Evolutionary conservation across 2,888 invertebrate genomes (phyloP), one percentile per base, ranked within the genome.

Genomic region (Drosophila aldrichi): DNA sequence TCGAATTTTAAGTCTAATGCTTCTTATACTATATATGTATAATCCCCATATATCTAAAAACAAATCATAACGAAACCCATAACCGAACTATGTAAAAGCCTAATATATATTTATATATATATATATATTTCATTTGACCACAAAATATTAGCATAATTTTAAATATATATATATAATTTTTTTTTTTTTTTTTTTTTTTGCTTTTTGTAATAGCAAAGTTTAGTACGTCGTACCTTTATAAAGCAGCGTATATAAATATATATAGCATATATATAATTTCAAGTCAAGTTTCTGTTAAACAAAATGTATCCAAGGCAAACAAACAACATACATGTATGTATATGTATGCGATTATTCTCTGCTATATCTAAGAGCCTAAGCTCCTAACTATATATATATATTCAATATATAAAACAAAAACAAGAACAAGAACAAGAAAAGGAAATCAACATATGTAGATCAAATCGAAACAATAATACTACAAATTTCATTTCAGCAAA

Each of bases 161-260:
- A 25, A 34, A 57, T 14, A 56, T 32, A 29, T 36, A 34, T 43
- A 32, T 14, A 16, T 18, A 18, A 22, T 51, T 18, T 52, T 46
- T 62, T 68, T 62, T 18, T 52, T 46, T 58, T 62, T 62, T 25
- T 25, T 25, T 18, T 18, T 52, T 46, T 62, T 68, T 62, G 32
- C 46, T 62, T 57, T 52, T 52, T 52, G 29, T 67, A 20, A 56
- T 57, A 74, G 70, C 57, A 61, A 58, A 67, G 51, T 65, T 71
- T 75, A 68, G 75, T 76, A 76, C 76, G 58, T 64, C 56, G 76
- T 76, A 76, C 76, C 76, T 76, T 73, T 76, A 48, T 52, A 44
- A 70, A 29, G 10, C 62, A 55, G 44, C 32, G 52, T 58, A 52
- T 66, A 68, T 43, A 49, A 22, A 61, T 20, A 43, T 44, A 55